Evolutionary conservation across 2,888 invertebrate genomes (phyloP).

Genomic region (Megalurothrips usitatus): DNA sequence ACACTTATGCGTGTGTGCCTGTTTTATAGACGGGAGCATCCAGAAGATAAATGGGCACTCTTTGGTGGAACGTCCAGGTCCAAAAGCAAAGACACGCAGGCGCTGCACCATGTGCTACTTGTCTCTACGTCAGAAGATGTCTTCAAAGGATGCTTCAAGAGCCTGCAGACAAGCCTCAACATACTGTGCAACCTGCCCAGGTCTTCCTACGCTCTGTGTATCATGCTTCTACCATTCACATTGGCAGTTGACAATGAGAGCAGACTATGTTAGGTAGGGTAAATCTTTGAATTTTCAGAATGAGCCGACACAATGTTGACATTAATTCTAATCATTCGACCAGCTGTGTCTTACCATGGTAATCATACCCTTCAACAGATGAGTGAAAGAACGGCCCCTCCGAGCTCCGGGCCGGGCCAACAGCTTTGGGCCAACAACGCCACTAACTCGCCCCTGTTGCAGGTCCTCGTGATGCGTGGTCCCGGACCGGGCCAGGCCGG

Average conservation of each 20-base stretch:
- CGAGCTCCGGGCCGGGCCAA: no score
- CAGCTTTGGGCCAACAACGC: neutral
- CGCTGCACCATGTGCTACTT: slow-evolving; percentile 8
- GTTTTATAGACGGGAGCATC: neutral
- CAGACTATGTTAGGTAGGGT: no score
- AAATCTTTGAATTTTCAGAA: no score
- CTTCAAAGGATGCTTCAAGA: neutral
- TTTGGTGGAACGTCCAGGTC: neutral
- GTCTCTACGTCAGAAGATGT: slow-evolving; percentile 1
- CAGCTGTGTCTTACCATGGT: no score
- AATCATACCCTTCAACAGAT: no score
- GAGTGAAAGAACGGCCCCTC: no score
- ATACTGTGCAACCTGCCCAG: neutral
- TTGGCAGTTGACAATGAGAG: neutral
- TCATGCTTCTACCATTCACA: neutral
- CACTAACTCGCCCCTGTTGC: neutral
- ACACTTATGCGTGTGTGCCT: neutral
- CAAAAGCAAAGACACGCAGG: neutral
- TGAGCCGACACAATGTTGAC: no score
- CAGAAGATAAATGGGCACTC: neutral
- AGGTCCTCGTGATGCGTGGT: neutral
- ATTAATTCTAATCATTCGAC: no score
- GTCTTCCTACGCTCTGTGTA: neutral
- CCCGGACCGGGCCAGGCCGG: neutral
- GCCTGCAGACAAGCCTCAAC: neutral